A percentile compares a stretch with the other conserved stretches of the same genome.
phyloP scores from a whole-genome alignment of 2,113 vertebrate genomes.

The Mobula birostris region DNA sequence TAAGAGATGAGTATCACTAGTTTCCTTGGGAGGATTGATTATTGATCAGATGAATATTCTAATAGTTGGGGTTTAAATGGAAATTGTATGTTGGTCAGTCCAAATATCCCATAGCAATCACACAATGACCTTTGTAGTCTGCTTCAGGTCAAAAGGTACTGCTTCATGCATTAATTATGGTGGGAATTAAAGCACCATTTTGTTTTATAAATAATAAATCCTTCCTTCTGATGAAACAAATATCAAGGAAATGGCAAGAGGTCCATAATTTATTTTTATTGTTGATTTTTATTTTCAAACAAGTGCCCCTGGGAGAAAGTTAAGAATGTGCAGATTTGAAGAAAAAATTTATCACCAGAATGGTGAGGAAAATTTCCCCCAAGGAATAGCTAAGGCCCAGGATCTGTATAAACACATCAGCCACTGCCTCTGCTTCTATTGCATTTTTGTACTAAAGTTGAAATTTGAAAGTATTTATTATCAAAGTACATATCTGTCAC shows the following conservation, averaged over 20 bases:
- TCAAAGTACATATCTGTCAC: no score
- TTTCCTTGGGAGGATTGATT: background rate
- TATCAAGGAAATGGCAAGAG: background rate
- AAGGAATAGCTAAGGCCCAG: background rate
- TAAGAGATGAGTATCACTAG: background rate
- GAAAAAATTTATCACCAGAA: background rate
- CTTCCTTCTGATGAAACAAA: background rate
- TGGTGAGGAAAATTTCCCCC: background rate
- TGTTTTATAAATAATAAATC: background rate
- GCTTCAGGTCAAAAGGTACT: background rate
- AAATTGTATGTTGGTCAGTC: background rate
- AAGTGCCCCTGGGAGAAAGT: background rate
- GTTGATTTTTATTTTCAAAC: background rate
- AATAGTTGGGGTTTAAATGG: background rate
- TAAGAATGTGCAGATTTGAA: background rate
- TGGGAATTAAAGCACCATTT: background rate
- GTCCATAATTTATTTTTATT: background rate
- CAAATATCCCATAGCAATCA: background rate
- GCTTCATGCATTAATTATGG: background rate
- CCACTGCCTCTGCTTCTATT: background rate
- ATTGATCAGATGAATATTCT: background rate
- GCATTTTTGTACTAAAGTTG: background rate
- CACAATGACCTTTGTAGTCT: background rate
- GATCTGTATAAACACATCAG: background rate
- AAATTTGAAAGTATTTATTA: no score